Base-by-base conservation (phyloP, 2,888 invertebrate species). In the Metallyticus violacea region DNA sequence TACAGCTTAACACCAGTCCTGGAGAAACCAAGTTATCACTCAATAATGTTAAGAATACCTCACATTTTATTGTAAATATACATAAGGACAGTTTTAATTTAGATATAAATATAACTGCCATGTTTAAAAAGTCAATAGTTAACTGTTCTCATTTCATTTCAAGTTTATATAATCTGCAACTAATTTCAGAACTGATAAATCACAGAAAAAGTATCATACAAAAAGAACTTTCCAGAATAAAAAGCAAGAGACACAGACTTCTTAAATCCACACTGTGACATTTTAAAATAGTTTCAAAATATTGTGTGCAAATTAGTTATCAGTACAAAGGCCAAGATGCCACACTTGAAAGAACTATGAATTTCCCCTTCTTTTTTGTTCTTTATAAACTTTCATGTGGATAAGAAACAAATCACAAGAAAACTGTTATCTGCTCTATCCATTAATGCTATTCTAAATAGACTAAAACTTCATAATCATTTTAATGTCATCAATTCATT, bases 21-120 rank as follows among this genome's bases (percentile, higher is more conserved):
- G 40, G 40, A 22, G 4, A 62, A 62, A 62, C 40, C 15, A 62
- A 62, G 40, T 62, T 62, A 62, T 62, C 40, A 62, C 40, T 62
- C 40, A 15, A 62, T 62, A 62, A 62, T 62, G 22, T 62, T 62
- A 62, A 85, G 30, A 85, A 79, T 79, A 62, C 85, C 62, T 86
- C 62, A 78, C 77, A 79, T 86, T 86, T 86, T 86, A 86, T 86
- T 86, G 86, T 27, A 86, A 86, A 87, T 85, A 85, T 87, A 87
- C 78, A 85, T 85, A 87, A 81, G 78, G 79, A 81, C 77, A 85
- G 76, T 81, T 81, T 86, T 84, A 80, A 81, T 85, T 78, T 85
- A 85, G 27, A 77, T 86, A 85, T 86, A 86, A 85, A 81, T 87
- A 86, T 84, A 86, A 82, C 82, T 77, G 77, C 77, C 83, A 9